These are phyloP conservation scores for Alviniconcha marisindica DNA, from an alignment of 1,140 invertebrate genomes.

Conservation along the genomic window DNA sequence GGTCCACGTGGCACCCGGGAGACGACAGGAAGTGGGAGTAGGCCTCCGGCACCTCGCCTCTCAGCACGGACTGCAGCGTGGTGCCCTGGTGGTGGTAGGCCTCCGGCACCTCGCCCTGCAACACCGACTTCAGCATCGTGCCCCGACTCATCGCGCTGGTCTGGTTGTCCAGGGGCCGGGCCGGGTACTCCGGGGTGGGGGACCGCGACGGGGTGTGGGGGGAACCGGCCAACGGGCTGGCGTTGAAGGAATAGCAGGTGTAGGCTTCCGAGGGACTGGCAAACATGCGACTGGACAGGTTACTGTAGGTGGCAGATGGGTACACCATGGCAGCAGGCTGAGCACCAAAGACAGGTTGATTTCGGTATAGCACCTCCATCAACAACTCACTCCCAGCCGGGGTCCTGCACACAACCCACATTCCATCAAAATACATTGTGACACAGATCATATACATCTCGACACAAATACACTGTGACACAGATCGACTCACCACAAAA, in stretches of 20 bases:
- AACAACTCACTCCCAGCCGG: conserved; percentile 24
- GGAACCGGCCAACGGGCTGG: conserved; percentile 36
- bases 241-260: conserved; percentile 54
- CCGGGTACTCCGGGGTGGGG: conserved; percentile 38
- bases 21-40: conserved; percentile 63
- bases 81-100: conserved; percentile 64
- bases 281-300: conserved; percentile 38
- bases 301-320: conserved; percentile 13
- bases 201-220: conserved; percentile 31
- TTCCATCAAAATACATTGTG: too few species aligned
- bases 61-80: conserved; percentile 67
- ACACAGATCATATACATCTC: too few species aligned
- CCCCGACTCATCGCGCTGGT: conserved; percentile 20
- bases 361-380: conserved; percentile 53
- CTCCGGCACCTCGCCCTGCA: conserved; percentile 66
- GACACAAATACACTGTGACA: too few species aligned
- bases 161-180: conserved; percentile 25
- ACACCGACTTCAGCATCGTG: conserved; percentile 67
- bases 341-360: conserved; percentile 38
- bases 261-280: conserved; percentile 45
- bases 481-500: too few species aligned
- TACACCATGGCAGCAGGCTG: conserved; percentile 43
- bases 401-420: conserved; percentile 22
- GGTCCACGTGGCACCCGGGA: conserved; percentile 23
- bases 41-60: conserved; percentile 65